A percentile compares a stretch with the other conserved stretches of the same genome.
Conservation (phyloP, 2,113 vertebrate species). For the Synodontis membranacea region DNA sequence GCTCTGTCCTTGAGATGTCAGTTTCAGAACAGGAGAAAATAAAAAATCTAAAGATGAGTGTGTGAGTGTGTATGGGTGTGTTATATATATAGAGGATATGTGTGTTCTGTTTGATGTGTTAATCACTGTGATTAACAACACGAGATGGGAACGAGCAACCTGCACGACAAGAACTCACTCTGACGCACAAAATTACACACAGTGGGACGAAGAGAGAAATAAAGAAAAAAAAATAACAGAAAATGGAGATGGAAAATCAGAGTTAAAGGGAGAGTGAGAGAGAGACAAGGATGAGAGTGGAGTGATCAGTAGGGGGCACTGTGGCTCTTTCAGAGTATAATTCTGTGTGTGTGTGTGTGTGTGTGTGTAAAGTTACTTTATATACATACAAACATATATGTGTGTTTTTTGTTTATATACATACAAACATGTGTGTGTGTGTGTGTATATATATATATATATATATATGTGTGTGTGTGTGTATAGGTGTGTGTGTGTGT, state of each 20-base stretch:
- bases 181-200: conserved; percentile 19
- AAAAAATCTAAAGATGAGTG: not conserved
- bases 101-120: conserved; percentile 13
- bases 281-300: not conserved
- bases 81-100: conserved; percentile 26
- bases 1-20: not conserved
- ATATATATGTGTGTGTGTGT: not conserved
- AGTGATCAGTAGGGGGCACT: conserved; percentile 36
- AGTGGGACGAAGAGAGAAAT: conserved; percentile 8
- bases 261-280: conserved; percentile 17
- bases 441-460: not conserved
- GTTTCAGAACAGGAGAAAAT: not conserved
- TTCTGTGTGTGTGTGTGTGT: not conserved
- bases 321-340: conserved; percentile 11
- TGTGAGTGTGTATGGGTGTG: conserved; percentile 14
- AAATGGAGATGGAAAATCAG: not conserved
- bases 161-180: conserved; percentile 1
- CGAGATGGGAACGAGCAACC: not conserved
- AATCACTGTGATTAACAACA: conserved; percentile 24
- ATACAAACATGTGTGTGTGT: conserved; percentile 24
- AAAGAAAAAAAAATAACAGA: conserved; percentile 19
- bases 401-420: no score
- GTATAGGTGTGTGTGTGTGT: not conserved
- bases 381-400: not conserved
- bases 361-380: not conserved